phyloP scores from a whole-genome alignment of 2,113 vertebrate genomes.

The Dromiciops gliroides region DNA sequence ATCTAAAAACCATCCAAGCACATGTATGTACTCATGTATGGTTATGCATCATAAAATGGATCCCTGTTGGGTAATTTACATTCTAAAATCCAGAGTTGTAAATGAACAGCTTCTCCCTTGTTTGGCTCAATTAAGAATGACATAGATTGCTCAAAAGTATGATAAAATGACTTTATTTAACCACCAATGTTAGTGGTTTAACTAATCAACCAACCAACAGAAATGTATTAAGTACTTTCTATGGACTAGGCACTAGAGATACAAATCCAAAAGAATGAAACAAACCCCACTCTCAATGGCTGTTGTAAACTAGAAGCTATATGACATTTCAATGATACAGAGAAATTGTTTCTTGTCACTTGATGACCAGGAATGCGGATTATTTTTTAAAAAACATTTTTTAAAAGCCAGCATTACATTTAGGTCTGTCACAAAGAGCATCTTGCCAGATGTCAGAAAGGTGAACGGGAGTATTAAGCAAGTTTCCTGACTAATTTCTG shows the following conservation, averaged over 20 bases:
- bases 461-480: constrained; percentile 8
- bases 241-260: background rate
- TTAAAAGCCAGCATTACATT: constrained; percentile 8
- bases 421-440: constrained; percentile 5
- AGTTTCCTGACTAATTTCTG: constrained; percentile 30
- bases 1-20: constrained; percentile 13
- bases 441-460: background rate
- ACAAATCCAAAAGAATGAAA: background rate
- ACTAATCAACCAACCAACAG: background rate
- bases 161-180: background rate
- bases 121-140: constrained; percentile 17
- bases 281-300: background rate
- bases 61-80: constrained; percentile 47
- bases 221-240: background rate
- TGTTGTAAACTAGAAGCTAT: background rate
- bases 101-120: constrained; percentile 6
- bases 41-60: background rate
- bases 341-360: background rate
- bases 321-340: constrained; percentile 24
- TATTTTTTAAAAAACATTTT: constrained; percentile 43
- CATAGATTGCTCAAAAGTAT: background rate
- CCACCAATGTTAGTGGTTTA: background rate
- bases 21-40: background rate
- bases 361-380: background rate
- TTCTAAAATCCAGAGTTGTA: constrained; percentile 24